These are phyloP conservation scores for Botia kubotai DNA, from an alignment of 2,797 vertebrate genomes.

Conservation along the genomic window DNA sequence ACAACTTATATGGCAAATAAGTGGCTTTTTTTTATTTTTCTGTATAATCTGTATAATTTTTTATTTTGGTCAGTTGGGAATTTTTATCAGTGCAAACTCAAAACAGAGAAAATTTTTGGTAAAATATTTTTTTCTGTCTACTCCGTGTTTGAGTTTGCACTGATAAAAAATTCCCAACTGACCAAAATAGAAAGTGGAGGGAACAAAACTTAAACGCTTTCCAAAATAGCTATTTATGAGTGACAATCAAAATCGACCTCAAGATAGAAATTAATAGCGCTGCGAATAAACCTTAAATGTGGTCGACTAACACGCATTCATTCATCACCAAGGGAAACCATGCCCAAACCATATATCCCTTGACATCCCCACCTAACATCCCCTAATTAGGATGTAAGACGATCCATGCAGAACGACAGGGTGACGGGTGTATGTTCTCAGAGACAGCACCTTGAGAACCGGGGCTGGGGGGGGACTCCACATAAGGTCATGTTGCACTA, in stretches of 20 bases:
- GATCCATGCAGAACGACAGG: constrained; percentile 22
- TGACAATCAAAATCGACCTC: constrained; percentile 1
- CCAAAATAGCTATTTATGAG: not conserved
- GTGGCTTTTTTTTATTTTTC: no score
- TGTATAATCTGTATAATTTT: no score
- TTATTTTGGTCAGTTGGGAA: no score
- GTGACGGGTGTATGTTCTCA: constrained; percentile 15
- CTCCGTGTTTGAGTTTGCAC: not conserved
- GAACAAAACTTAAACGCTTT: not conserved
- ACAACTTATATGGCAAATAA: no score
- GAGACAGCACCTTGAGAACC: constrained; percentile 25
- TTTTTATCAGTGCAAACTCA: no score
- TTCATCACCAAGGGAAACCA: constrained; percentile 17
- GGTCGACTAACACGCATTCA: not conserved
- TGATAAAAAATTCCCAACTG: not conserved
- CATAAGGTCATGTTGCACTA: constrained; percentile 33
- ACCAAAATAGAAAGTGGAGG: not conserved
- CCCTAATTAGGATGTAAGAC: constrained; percentile 36
- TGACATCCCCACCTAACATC: constrained; percentile 26
- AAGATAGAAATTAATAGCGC: not conserved
- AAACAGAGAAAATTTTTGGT: no score
- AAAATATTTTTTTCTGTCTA: not conserved
- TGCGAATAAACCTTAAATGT: not conserved
- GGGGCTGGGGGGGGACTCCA: constrained; percentile 13
- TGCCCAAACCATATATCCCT: not conserved